Conservation (phyloP, 2,113 vertebrate species). For the Cyanistes caeruleus region DNA sequence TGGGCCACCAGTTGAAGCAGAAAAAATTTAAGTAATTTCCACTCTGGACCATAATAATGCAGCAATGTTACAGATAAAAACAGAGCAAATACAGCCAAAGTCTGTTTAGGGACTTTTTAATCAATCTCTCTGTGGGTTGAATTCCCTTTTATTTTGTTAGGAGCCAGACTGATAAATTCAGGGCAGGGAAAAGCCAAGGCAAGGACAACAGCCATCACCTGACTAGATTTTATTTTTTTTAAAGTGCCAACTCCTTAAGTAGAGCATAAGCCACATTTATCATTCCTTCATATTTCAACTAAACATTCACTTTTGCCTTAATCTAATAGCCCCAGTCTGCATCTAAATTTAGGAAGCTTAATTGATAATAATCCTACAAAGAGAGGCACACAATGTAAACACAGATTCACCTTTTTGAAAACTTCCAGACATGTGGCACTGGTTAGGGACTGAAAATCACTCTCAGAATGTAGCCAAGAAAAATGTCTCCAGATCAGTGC, state of each 20-base stretch:
- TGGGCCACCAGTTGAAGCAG: neutral
- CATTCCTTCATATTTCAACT: neutral
- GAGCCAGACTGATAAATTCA: neutral
- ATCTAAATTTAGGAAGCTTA: neutral
- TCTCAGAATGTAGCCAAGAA: neutral
- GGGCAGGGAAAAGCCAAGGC: conserved; percentile 24
- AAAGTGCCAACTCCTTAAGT: neutral
- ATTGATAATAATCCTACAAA: neutral
- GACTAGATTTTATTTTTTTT: neutral
- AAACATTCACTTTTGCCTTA: neutral
- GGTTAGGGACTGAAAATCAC: neutral
- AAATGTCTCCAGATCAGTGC: neutral
- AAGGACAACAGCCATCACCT: neutral
- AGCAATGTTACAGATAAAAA: conserved; percentile 1
- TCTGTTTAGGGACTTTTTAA: neutral
- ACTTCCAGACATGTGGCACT: neutral
- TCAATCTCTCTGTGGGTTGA: neutral
- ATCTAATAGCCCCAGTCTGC: neutral
- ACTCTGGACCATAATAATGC: neutral
- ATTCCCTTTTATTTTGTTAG: neutral
- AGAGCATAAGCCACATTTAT: neutral
- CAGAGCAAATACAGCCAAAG: neutral
- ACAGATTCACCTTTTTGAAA: neutral
- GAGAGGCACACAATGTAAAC: neutral
- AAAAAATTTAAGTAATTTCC: neutral